Base-by-base conservation (phyloP, 2,888 invertebrate genomes). In the Lasioglossum villosulum region DNA sequence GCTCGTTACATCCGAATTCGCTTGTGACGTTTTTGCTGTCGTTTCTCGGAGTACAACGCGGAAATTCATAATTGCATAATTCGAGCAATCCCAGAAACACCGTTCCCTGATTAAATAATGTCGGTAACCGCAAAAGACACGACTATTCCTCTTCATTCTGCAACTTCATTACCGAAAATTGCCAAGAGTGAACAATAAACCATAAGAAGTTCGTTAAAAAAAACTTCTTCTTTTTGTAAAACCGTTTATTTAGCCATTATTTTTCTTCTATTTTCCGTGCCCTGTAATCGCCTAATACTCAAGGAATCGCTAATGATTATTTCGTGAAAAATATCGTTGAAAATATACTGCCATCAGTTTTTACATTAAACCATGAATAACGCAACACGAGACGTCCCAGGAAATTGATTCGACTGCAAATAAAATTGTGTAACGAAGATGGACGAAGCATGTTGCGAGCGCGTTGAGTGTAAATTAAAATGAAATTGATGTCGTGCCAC, bases 1-100 rank as follows among this genome's bases (percentile, higher is more conserved):
- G 42, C 66, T 73, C 42, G 66, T 83, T 82, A 76, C 72, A 72
- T 56, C 45, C 37, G n/a, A 45, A 45, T 68, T 42, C 34, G 16
- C 23, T 23, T 0, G 30, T 4, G 42, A 68, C 5, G 27, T 23
- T 68, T 66, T 73, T 39, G 30, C 68, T 82, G 45, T 76, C 23
- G 16, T 42, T 37, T 1, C 3, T 1, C 63, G 56, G 39, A 73
- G 76, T 73, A 12, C 12, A 23, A 37, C 45, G 56, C 5, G 14
- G 19, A 39, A 48, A 39, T 68, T 71, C 10, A 23, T 72, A 72
- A 63, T 56, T 39, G 30, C 72, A 59, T 52, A 72, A 83, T 72
- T 72, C 63, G 56, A 52, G 19, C 39, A 52, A 39, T 37, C 10
- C 37, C 23, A 2, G 66, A 37, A 68, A 37, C 12, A 56, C n/a